Evolutionary conservation across 2,113 vertebrate genomes (phyloP).

Genomic region (Cinclus cinclus): DNA sequence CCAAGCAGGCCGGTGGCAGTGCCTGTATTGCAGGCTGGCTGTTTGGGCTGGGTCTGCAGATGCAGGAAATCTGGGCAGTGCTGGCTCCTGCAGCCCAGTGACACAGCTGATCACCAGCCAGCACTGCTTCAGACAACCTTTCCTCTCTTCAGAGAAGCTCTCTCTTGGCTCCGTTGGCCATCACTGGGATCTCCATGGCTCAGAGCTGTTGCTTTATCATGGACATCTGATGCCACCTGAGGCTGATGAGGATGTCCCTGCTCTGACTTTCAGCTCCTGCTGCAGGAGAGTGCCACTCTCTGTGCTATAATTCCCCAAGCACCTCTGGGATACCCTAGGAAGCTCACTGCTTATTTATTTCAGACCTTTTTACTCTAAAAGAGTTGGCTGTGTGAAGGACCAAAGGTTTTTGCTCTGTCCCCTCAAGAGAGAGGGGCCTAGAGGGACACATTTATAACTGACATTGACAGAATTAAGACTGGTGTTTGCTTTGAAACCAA

Average conservation of each 20-base stretch:
- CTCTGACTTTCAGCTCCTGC: not conserved
- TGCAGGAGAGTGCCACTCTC: not conserved
- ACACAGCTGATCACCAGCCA: not conserved
- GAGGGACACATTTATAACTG: not conserved
- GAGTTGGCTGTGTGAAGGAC: not conserved
- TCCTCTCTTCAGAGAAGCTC: not conserved
- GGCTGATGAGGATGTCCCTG: not conserved
- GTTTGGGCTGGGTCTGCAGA: not conserved
- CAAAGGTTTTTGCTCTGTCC: not conserved
- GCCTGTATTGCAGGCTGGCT: not conserved
- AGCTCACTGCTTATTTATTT: not conserved
- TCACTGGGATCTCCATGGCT: not conserved
- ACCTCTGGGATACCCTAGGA: not conserved
- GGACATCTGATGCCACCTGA: not conserved
- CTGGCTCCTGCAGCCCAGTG: not conserved
- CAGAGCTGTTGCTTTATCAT: not conserved
- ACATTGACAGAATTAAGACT: not conserved
- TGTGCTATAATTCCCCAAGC: not conserved
- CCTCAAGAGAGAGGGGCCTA: not conserved
- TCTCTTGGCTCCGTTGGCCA: not conserved
- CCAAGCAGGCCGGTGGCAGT: not conserved
- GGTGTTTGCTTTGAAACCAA: not conserved
- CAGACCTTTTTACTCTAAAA: not conserved
- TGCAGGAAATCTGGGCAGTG: not conserved
- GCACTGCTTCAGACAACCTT: not conserved